A percentile compares a stretch with the other conserved stretches of the same genome.
Conservation (phyloP, 2,113 vertebrate species). For the Grallaria varia region DNA sequence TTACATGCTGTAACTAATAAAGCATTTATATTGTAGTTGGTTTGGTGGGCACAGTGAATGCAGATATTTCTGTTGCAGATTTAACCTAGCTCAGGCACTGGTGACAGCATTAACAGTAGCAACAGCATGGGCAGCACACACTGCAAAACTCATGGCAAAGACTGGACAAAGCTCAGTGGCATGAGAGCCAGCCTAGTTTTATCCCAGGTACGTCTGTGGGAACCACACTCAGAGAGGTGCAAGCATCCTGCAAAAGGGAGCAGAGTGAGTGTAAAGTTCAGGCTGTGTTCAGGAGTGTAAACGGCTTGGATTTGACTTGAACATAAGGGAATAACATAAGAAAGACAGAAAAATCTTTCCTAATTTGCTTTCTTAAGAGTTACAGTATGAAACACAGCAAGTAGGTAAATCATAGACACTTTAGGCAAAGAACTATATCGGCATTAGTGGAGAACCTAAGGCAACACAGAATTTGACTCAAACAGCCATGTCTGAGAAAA, state of each 20-base stretch:
- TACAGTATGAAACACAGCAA: not conserved
- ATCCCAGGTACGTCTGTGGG: fast-evolving
- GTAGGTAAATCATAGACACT: not conserved
- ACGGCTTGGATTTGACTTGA: not conserved
- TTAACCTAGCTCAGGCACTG: not conserved
- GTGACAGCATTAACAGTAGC: not conserved
- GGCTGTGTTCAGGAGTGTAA: not conserved
- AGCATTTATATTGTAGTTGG: not conserved
- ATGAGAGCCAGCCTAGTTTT: not conserved
- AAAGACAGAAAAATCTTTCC: not conserved
- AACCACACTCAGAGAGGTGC: not conserved
- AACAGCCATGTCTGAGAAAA: not conserved
- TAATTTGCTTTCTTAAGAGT: not conserved
- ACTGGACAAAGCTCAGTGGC: not conserved
- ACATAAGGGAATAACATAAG: not conserved
- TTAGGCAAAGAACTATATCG: not conserved
- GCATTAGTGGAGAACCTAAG: not conserved
- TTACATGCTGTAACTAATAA: not conserved
- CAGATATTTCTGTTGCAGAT: not conserved
- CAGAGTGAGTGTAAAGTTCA: not conserved
- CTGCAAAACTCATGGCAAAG: not conserved
- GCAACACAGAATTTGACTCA: not conserved
- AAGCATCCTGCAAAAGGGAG: not conserved
- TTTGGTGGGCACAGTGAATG: not conserved
- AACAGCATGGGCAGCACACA: not conserved